Conservation (phyloP, 2,888 invertebrate species). For the Tiphia femorata region DNA sequence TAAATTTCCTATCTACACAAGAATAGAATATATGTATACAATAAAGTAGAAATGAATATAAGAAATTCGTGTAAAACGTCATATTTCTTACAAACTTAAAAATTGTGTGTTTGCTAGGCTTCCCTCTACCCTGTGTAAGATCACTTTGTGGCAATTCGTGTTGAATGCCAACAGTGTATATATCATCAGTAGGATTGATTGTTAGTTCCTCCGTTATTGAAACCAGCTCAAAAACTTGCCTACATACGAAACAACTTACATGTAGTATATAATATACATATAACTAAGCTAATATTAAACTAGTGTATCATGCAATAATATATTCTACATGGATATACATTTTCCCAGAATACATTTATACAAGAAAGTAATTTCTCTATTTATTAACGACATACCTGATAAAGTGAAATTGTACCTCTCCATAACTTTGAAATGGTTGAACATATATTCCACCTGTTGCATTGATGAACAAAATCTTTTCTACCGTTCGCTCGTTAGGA, state of each 20-base stretch:
- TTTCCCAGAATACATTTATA: background rate
- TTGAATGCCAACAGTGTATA: slow-evolving; percentile 45
- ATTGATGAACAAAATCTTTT: slow-evolving; percentile 57
- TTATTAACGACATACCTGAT: slow-evolving; percentile 51
- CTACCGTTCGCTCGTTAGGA: slow-evolving; percentile 46
- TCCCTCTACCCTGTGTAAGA: slow-evolving; percentile 60
- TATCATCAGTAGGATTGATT: slow-evolving; percentile 40
- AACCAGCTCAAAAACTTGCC: slow-evolving; percentile 55
- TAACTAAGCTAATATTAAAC: background rate
- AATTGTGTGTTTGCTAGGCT: slow-evolving; percentile 50
- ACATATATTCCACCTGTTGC: slow-evolving; percentile 66
- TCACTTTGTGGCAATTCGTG: slow-evolving; percentile 61
- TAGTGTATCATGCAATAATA: background rate
- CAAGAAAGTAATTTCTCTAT: no score
- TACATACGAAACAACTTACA: slow-evolving; percentile 22
- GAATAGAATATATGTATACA: slow-evolving; percentile 3
- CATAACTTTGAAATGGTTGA: slow-evolving; percentile 68
- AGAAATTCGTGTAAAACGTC: background rate
- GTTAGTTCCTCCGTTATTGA: slow-evolving; percentile 43
- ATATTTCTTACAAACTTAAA: slow-evolving; percentile 55
- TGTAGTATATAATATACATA: background rate
- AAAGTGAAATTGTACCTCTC: slow-evolving; percentile 66
- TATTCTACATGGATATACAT: background rate
- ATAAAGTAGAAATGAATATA: background rate
- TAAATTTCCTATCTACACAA: slow-evolving; percentile 55